These are phyloP conservation scores for Caenorhabditis brenneri DNA, from an alignment of 1,140 invertebrate species.

Conservation along the genomic window DNA sequence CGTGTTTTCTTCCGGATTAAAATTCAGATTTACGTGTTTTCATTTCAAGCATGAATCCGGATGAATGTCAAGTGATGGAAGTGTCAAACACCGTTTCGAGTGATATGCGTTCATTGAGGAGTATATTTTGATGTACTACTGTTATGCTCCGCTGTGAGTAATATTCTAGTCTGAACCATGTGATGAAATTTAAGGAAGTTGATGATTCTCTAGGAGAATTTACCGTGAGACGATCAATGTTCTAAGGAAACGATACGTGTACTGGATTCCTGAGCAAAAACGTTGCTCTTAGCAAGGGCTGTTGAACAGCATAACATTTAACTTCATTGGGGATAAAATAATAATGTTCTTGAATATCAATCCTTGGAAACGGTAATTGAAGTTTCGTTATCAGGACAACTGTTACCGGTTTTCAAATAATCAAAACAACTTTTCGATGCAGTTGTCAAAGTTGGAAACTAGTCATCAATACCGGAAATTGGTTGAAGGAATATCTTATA, in stretches of 20 bases:
- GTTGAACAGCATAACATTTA: no score
- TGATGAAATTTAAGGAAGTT: neutral
- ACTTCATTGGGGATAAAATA: no score
- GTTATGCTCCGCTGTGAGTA: neutral
- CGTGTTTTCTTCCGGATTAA: no score
- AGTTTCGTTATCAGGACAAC: no score
- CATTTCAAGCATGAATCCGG: neutral
- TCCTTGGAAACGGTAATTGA: no score
- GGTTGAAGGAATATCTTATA: no score
- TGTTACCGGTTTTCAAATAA: no score
- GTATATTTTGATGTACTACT: conserved; percentile 21
- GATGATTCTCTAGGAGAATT: neutral
- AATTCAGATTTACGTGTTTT: neutral
- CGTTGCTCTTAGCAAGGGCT: neutral
- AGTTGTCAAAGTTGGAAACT: no score
- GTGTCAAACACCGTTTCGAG: neutral
- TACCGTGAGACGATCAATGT: neutral
- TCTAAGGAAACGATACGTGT: neutral
- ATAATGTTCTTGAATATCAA: no score
- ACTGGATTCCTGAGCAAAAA: neutral
- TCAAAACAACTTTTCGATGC: no score
- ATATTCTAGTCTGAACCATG: neutral
- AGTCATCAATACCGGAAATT: no score
- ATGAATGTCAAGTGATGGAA: neutral
- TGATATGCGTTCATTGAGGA: neutral